Base-by-base conservation (phyloP, 2,797 vertebrate genomes). In the Mormyrus hasselquistii region DNA sequence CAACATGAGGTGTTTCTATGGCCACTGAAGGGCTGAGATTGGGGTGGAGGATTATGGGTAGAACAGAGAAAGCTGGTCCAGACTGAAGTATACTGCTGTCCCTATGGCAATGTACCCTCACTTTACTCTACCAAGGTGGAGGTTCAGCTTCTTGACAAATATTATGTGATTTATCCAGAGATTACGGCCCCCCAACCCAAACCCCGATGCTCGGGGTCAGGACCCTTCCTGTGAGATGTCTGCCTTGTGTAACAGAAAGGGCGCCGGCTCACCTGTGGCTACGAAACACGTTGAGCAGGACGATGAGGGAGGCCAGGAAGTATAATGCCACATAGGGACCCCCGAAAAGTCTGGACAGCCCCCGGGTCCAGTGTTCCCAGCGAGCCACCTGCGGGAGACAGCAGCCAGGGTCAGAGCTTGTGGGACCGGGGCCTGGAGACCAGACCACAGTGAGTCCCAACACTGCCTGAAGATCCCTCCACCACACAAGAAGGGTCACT, bases 291-390 rank as follows among this genome's bases (percentile, higher is more conserved):
- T 99, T 99, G 79, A 99, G 95, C 34, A 97, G 89, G 86, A 99
- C 89, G 92, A 99, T 97, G 90, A 95, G 65, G 0, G 93, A 44
- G 0, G 95, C 98, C 89, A 99, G 94, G 90, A 91, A 93, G 94
- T 97, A 98, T 91, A 98, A 99, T 90, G 96, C 98, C 88, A 94
- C 3, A 38, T 90, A 92, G 0, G 98, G 96, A 73, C 97, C 96
- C 1, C 97, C 95, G 0, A 97, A 97, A 89, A 96, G 87, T 88
- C 76, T 92, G 89, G 97, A 97, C 90, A 99, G 95, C 0, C 92
- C 91, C 76, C 91, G 94, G 0, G 97, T 99, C 22, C 90, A 95
- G 92, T 99, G 96, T 89, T 97, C 97, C 97, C 96, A 97, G 91
- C 96, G 94, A 3, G 94, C 96, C 10, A 97, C 96, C 97, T 97